phyloP scores from a whole-genome alignment of 2,113 vertebrate genomes.

The Aphelocoma coerulescens region DNA sequence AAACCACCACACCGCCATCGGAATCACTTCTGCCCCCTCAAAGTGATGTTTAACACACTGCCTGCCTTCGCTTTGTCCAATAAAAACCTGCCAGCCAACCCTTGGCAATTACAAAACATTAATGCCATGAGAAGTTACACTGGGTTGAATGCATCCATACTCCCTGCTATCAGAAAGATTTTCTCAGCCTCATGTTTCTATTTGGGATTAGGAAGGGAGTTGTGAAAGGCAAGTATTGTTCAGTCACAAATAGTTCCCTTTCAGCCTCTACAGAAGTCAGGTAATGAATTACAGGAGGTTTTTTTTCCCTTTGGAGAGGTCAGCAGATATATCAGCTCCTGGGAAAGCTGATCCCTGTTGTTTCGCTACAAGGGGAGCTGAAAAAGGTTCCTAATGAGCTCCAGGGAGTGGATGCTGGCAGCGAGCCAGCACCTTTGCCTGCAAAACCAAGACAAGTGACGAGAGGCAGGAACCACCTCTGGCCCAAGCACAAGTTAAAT shows the following conservation, averaged over 20 bases:
- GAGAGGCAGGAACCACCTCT: not conserved
- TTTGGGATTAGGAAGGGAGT: not conserved
- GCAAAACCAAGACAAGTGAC: not conserved
- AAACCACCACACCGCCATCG: not conserved
- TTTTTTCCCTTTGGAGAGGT: slow-evolving; percentile 22
- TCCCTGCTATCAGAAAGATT: not conserved
- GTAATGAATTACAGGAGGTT: slow-evolving; percentile 23
- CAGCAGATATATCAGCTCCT: slow-evolving; percentile 8
- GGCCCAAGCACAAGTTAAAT: not conserved
- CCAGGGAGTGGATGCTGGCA: not conserved
- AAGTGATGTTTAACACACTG: not conserved
- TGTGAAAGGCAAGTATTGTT: slow-evolving; percentile 51
- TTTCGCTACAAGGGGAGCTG: not conserved
- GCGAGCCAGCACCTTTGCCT: not conserved
- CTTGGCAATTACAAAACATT: not conserved
- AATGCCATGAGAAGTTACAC: not conserved
- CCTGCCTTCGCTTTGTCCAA: not conserved
- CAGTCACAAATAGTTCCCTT: slow-evolving; percentile 4
- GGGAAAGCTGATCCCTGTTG: slow-evolving; percentile 3
- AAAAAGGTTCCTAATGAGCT: slow-evolving; percentile 7
- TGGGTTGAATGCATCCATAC: not conserved
- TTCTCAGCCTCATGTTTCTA: slow-evolving; percentile 37
- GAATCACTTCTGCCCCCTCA: not conserved
- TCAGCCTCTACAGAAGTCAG: slow-evolving; percentile 18
- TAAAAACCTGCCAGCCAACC: not conserved